Evolutionary conservation across 2,888 invertebrate genomes (phyloP), one percentile per base, ranked within the genome.

Genomic region (Odontomyia ornata): DNA sequence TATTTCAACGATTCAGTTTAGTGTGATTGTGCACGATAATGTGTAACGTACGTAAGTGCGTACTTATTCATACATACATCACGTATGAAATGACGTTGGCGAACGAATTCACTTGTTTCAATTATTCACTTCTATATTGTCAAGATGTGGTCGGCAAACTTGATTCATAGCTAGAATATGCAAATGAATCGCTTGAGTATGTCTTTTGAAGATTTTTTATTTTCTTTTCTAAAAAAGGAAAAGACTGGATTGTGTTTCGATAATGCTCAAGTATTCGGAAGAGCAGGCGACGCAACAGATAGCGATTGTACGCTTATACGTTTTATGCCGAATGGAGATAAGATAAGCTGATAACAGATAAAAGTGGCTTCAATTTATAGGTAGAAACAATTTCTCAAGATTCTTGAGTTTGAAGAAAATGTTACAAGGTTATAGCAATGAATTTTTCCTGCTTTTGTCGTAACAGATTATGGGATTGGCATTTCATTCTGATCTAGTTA

Each of bases 121-220:
- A 62, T 62, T 62, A 7, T 62, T 62, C 62, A 27, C 52, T 52
- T 52, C 15, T 18, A 27, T 25, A 15, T 62, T 62, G 62, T 25
- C 11, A 23, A 15, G 27, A 27, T 25, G 25, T 27, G 27, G 62
- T 62, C 36, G 9, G 36, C 36, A 27, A 27, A 62, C 9, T 27
- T 62, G 62, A 62, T 27, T 62, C 62, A 62, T 62, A 4, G 62
- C 25, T 27, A 15, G 27, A 27, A n/a, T 62, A 62, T 62, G 25
- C 25, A 62, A 62, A 62, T 27, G 13, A 9, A 36, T n/a, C n/a
- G n/a, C 43, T 9, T 18, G 52, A 9, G 15, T 52, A 3, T 52
- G 13, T 52, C 52, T 52, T 15, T 52, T 36, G 3, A 5, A 36
- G 5, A 36, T 36, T 36, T 36, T 36, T 9, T 9, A 36, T 36